Evolutionary conservation across 2,888 invertebrate species (phyloP), one percentile per base, ranked within the genome.

Genomic region (Andrena dorsata): DNA sequence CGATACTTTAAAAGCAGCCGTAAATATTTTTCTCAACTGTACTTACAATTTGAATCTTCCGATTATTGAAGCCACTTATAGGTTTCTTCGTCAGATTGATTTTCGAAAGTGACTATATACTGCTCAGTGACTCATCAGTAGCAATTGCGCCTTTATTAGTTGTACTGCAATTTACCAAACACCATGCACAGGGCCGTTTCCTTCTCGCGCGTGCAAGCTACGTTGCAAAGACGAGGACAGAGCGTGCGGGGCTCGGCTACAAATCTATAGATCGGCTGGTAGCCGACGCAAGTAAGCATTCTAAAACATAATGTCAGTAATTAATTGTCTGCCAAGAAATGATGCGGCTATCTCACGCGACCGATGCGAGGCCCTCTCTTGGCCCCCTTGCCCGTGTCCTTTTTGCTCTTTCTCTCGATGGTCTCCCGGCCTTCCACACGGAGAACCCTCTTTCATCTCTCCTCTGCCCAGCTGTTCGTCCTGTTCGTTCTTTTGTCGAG

Each of bases 271-370:
- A 90, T 90, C 87, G 85, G 85, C 86, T 89, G 89, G 90, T 91
- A 91, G 91, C 89, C 86, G 84, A 79, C 84, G 89, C 89, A 87
- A 87, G 89, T 87, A 89, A 89, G 90, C 91, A 90, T 90, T 91
- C 90, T 91, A 90, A 91, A 89, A 90, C 90, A 90, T 91, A 91
- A 92, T 92, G 89, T 89, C 88, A 88, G 91, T 91, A 92, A 92
- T 92, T 92, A 92, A 92, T 92, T 92, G 91, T 92, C 90, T 86
- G 87, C 88, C 86, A 84, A 91, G 89, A 89, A 92, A 90, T 90
- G 91, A 92, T 92, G 92, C 88, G 90, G 88, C 90, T 90, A 89
- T 91, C 91, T 92, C 92, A 92, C 92, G 92, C 92, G 90, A 92
- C 86, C 89, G 81, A 90, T 81, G 81, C 77, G 77, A 79, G 83